These are phyloP conservation scores for Armadillidium nasatum DNA, from an alignment of 1,140 invertebrate species.

Conservation along the genomic window DNA sequence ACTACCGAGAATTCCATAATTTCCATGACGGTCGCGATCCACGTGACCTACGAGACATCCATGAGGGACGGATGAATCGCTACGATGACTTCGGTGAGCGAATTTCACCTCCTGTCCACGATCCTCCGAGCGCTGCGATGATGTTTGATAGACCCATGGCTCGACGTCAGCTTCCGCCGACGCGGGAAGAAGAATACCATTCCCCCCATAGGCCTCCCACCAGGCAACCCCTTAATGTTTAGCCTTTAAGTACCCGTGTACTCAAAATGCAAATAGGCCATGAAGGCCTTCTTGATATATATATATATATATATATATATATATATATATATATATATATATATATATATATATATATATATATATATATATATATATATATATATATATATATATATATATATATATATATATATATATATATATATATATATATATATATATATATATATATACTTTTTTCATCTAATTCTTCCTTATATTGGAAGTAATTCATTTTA, in stretches of 20 bases:
- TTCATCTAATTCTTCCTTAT: too few species aligned
- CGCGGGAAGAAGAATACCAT: constrained; percentile 51
- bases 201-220: constrained; percentile 53
- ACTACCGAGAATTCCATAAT: constrained; percentile 4
- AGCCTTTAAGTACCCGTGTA: constrained; percentile 21
- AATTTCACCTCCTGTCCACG: not conserved
- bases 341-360: constrained; percentile 1
- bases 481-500: too few species aligned
- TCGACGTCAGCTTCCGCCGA: constrained; percentile 37
- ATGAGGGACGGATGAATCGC: constrained; percentile 26
- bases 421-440: too few species aligned
- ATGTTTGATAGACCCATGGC: constrained; percentile 31
- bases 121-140: constrained; percentile 23
- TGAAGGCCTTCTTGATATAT: not conserved
- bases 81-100: not conserved
- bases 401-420: not conserved
- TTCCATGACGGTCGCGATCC: constrained; percentile 15
- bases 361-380: constrained; percentile 1
- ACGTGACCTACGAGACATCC: constrained; percentile 10
- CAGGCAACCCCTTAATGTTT: constrained; percentile 53
- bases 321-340: constrained; percentile 11
- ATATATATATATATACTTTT: too few species aligned
- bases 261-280: not conserved
- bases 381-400: not conserved
- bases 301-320: not conserved